These are phyloP conservation scores for Hypsopygia costalis DNA, from an alignment of 2,888 invertebrate species.

Conservation along the genomic window DNA sequence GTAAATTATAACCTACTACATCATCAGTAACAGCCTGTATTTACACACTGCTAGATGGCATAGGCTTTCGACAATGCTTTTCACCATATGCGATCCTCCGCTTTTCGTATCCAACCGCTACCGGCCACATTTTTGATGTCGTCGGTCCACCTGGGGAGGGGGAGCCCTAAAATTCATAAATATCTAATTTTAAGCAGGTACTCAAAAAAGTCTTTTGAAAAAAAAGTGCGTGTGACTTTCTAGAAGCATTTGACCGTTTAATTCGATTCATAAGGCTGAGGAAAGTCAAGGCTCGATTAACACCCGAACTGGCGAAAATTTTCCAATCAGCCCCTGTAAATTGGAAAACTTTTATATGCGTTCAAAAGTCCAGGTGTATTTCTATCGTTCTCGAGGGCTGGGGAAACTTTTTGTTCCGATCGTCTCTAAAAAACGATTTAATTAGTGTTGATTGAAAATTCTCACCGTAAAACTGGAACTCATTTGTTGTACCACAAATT, in stretches of 20 bases:
- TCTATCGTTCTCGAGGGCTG: constrained; percentile 56
- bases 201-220: too few species aligned
- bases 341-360: constrained; percentile 80
- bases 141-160: too few species aligned
- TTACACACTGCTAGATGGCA: too few species aligned
- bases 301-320: constrained; percentile 76
- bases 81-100: too few species aligned
- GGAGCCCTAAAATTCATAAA: too few species aligned
- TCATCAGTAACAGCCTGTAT: too few species aligned
- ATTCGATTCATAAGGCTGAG: constrained; percentile 58
- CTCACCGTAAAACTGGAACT: constrained; percentile 31
- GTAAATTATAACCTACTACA: too few species aligned
- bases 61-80: too few species aligned
- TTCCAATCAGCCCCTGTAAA: constrained; percentile 78
- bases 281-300: constrained; percentile 73
- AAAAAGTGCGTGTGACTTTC: background rate
- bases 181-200: too few species aligned
- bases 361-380: constrained; percentile 78
- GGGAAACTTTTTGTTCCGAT: constrained; percentile 62
- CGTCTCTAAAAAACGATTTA: constrained; percentile 57
- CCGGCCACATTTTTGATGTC: too few species aligned
- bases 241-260: constrained; percentile 37
- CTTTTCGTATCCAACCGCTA: too few species aligned
- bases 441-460: constrained; percentile 51
- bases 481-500: constrained; percentile 23